Percentiles rank a stretch among this genome's conserved stretches.
Evolutionary conservation across 2,888 invertebrate genomes (phyloP).

Genomic region (Phortica magna): DNA sequence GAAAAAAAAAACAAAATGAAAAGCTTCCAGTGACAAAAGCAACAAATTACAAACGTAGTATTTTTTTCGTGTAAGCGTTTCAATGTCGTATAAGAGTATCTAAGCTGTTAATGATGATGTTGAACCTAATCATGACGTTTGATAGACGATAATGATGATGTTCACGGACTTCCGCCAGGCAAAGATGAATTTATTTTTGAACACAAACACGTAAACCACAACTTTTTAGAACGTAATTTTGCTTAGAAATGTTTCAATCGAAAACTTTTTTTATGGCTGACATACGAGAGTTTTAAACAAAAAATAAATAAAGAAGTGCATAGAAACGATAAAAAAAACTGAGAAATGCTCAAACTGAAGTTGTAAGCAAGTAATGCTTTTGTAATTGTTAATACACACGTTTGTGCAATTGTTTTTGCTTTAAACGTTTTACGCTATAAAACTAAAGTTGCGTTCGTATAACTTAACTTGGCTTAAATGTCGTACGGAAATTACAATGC

Average conservation of each 20-base stretch:
- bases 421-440: no score
- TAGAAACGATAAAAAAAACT: constrained; percentile 35
- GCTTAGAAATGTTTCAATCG: background rate
- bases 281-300: constrained; percentile 37
- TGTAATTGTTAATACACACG: no score
- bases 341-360: constrained; percentile 46
- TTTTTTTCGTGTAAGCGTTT: constrained; percentile 23
- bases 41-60: constrained; percentile 23
- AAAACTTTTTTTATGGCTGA: no score
- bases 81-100: background rate
- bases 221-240: background rate
- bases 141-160: background rate
- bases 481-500: no score
- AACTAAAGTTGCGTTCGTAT: no score
- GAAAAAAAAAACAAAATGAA: constrained; percentile 44
- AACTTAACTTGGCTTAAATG: no score
- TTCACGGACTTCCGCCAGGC: background rate
- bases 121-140: background rate
- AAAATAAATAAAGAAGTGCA: constrained; percentile 45
- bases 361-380: no score
- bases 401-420: no score
- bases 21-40: constrained; percentile 69
- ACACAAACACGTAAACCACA: background rate
- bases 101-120: background rate
- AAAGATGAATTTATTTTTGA: constrained; percentile 28